Evolutionary conservation across 2,888 invertebrate genomes (phyloP), one percentile per base, ranked within the genome.

Genomic region (Volucella inflata): DNA sequence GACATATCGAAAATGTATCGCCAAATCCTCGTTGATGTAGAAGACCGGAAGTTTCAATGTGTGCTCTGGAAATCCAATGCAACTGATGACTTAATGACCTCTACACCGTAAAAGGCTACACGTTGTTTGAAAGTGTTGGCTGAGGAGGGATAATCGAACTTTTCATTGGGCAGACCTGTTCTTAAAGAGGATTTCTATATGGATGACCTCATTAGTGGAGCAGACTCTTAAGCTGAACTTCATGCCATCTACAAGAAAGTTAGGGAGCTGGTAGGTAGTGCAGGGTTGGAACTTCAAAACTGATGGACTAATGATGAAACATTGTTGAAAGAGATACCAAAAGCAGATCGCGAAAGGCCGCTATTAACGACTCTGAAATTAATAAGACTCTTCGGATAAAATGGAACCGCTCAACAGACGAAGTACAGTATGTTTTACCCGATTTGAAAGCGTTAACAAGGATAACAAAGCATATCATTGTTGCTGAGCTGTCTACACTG

Each of bases 1-100:
- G 87, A 88, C 36, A 68, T 87, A 6, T 42, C 64, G 9, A 88
- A 88, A 68, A 87, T 87, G 79, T 88, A 88, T 55, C n/a, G n/a
- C n/a, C n/a, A n/a, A n/a, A n/a, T n/a, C n/a, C n/a, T n/a, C n/a
- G n/a, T n/a, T n/a, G n/a, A 68, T 8, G 55, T 59, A 3, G 50
- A 60, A 9, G 87, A 87, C 42, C 9, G 65, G 0, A 42, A 84
- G 16, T 87, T 78, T 71, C 87, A 87, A 53, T 71, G 60, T 1
- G 60, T 87, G 60, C 64, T 81, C 1, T 88, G 83, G 80, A 36
- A 84, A 8, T 4, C 2, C 10, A 42, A 50, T 0, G n/a, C 48
- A 0, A 57, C 60, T 0, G 75, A 81, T 0, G 46, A 68, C 14
- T 42, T 83, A 6, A 59, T 75, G 21, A 55, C 67, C 10, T 21